phyloP scores from a whole-genome alignment of 1,140 invertebrate genomes.

The Matsumurasca onukii region DNA sequence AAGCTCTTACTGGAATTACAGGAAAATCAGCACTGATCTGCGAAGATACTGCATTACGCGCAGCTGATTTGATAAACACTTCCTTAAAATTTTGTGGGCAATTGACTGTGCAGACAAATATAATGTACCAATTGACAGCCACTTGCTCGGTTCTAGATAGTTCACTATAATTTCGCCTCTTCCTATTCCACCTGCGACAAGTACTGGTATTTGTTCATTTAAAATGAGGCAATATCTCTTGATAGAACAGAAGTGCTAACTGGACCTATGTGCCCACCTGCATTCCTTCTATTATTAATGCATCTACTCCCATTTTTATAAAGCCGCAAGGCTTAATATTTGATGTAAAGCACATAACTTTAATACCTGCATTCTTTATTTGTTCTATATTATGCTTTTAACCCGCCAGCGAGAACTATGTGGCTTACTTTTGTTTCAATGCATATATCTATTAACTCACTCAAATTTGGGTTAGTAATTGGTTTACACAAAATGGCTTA shows the following conservation, averaged over 20 bases:
- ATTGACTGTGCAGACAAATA: constrained; percentile 29
- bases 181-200: constrained; percentile 32
- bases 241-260: constrained; percentile 27
- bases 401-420: constrained; percentile 21
- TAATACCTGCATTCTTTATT: constrained; percentile 29
- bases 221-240: constrained; percentile 26
- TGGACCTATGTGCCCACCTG: constrained; percentile 28
- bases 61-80: constrained; percentile 29
- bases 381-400: constrained; percentile 29
- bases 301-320: constrained; percentile 31
- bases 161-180: constrained; percentile 26
- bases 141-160: constrained; percentile 26
- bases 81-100: constrained; percentile 30
- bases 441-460: constrained; percentile 29
- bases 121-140: constrained; percentile 32
- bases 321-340: constrained; percentile 24
- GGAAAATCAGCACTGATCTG: constrained; percentile 22
- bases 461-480: constrained; percentile 29
- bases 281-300: constrained; percentile 29
- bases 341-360: constrained; percentile 30
- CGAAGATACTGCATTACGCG: constrained; percentile 27
- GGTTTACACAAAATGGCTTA: constrained; percentile 30
- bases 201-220: constrained; percentile 26
- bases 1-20: constrained; percentile 26
- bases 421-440: constrained; percentile 32